A percentile compares a stretch with the other conserved stretches of the same genome.
These are phyloP conservation scores for Ligdia adustata DNA, from an alignment of 2,888 invertebrate genomes.

Conservation along the genomic window DNA sequence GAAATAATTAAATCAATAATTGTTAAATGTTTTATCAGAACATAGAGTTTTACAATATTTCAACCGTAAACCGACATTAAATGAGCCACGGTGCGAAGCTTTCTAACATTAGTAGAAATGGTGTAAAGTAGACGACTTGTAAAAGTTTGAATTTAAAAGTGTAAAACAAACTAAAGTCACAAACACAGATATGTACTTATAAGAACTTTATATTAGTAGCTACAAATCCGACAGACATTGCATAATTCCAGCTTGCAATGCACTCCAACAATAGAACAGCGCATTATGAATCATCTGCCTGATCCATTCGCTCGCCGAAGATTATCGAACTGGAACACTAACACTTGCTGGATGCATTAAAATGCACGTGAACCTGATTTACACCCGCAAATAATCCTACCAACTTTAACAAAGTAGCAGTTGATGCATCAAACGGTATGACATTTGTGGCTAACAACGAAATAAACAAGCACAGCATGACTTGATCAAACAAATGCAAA, in stretches of 20 bases:
- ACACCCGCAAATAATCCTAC: constrained; percentile 71
- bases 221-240: constrained; percentile 65
- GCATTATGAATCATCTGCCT: constrained; percentile 79
- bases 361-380: constrained; percentile 83
- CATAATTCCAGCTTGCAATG: constrained; percentile 72
- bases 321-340: constrained; percentile 82
- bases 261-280: constrained; percentile 78
- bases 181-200: background rate
- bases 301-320: constrained; percentile 76
- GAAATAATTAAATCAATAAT: no score
- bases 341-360: constrained; percentile 79
- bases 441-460: constrained; percentile 65
- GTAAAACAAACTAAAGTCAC: no score
- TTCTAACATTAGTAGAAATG: no score
- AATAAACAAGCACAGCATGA: constrained; percentile 2
- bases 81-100: no score
- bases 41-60: no score
- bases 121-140: no score
- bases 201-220: constrained; percentile 33
- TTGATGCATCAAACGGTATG: constrained; percentile 77
- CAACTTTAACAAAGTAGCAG: constrained; percentile 76
- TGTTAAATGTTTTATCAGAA: no score
- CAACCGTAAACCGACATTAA: no score
- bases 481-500: constrained; percentile 4
- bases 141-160: no score